A percentile compares a stretch with the other conserved stretches of the same genome.
Conservation (phyloP, 2,113 vertebrate genomes). For the Percopsis transmontana region DNA sequence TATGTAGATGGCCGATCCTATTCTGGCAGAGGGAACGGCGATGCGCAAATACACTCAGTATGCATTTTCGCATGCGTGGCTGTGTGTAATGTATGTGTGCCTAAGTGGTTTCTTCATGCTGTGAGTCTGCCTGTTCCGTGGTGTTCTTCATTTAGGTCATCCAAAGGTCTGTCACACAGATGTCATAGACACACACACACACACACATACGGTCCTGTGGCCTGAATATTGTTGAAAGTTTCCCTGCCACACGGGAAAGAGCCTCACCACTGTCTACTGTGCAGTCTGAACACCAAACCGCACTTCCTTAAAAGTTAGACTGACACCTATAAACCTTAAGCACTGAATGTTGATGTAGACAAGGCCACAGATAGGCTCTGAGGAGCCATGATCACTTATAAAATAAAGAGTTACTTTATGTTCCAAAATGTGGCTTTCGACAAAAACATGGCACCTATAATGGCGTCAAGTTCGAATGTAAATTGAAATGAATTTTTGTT, state of each 20-base stretch:
- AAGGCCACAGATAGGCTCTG: slow-evolving; percentile 20
- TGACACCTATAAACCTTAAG: slow-evolving; percentile 22
- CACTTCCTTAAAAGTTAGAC: slow-evolving; percentile 32
- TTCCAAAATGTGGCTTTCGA: neutral
- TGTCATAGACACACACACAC: slow-evolving; percentile 22
- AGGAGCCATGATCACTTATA: neutral
- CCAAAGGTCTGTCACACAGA: slow-evolving; percentile 40
- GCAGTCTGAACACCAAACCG: slow-evolving; percentile 56
- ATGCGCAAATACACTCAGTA: slow-evolving; percentile 3
- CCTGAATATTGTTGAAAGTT: slow-evolving; percentile 43
- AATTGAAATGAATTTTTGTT: too few relatives aligned
- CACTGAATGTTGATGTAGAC: neutral
- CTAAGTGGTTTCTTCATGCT: neutral
- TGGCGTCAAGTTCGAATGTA: too few relatives aligned
- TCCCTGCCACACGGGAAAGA: slow-evolving; percentile 51
- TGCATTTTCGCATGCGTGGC: slow-evolving; percentile 16
- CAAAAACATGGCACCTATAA: neutral
- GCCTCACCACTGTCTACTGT: slow-evolving; percentile 56
- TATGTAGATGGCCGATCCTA: slow-evolving; percentile 28
- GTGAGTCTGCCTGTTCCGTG: neutral
- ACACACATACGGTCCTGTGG: slow-evolving; percentile 32
- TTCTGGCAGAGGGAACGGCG: slow-evolving; percentile 39
- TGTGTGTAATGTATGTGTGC: slow-evolving; percentile 9
- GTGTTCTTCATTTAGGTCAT: slow-evolving; percentile 35
- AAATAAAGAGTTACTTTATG: too few relatives aligned